Conservation (phyloP, 1,140 invertebrate genomes). For the Berghia stephanieae region DNA sequence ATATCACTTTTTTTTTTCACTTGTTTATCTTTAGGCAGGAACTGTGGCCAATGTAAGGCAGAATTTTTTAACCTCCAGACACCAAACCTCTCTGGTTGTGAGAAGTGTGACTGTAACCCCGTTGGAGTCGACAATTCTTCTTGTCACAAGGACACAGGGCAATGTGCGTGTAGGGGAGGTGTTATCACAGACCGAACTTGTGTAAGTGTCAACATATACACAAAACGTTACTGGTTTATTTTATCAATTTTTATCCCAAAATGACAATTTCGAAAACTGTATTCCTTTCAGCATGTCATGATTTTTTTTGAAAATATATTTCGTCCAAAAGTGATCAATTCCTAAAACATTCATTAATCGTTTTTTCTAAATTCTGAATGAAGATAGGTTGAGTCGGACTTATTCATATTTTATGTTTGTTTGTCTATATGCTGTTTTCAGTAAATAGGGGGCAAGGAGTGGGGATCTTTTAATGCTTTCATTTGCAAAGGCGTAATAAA, state of each 20-base stretch:
- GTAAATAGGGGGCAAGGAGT: no score
- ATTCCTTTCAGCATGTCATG: not conserved
- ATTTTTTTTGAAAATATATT: not conserved
- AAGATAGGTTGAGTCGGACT: no score
- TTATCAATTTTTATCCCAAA: no score
- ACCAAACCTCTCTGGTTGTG: constrained; percentile 12
- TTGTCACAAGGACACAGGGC: constrained; percentile 12
- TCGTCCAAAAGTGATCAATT: no score
- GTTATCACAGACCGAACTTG: constrained; percentile 1
- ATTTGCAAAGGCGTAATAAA: no score
- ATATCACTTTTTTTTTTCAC: no score
- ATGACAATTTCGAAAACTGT: not conserved
- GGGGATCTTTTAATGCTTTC: no score
- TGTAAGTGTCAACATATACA: constrained; percentile 27
- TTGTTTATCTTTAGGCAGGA: not conserved
- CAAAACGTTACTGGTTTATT: no score
- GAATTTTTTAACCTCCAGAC: not conserved
- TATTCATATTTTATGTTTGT: no score
- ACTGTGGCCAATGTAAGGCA: constrained; percentile 15
- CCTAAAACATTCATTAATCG: no score
- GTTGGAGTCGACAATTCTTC: not conserved
- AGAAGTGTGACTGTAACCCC: constrained; percentile 10
- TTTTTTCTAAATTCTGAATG: no score
- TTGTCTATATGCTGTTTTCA: no score
- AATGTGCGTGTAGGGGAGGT: constrained; percentile 26